These are phyloP conservation scores for Ormyrus pomaceus DNA, from an alignment of 2,888 invertebrate species.

Conservation along the genomic window DNA sequence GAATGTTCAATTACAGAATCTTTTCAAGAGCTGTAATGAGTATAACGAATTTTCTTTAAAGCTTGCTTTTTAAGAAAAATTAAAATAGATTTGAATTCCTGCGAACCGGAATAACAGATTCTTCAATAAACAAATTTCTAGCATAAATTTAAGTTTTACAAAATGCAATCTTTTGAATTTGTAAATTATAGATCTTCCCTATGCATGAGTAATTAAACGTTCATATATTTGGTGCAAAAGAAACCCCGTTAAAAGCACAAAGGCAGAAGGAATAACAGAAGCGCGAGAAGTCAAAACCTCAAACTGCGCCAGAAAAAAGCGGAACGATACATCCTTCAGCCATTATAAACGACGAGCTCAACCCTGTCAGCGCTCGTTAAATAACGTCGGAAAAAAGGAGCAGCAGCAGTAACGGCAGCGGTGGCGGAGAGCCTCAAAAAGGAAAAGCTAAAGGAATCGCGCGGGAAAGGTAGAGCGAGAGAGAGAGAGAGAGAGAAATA, in stretches of 20 bases:
- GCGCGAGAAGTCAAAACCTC: slow-evolving; percentile 10
- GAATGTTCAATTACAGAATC: too few species aligned
- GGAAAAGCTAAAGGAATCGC: background rate
- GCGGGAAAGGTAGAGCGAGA: background rate
- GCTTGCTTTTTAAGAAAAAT: too few species aligned
- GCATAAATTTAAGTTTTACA: too few species aligned
- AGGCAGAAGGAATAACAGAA: background rate
- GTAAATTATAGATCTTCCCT: too few species aligned
- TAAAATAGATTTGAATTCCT: too few species aligned
- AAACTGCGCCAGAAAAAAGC: background rate
- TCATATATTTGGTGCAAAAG: background rate
- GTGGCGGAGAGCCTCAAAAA: background rate
- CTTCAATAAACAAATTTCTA: too few species aligned
- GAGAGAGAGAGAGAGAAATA: slow-evolving; percentile 12
- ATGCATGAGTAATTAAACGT: too few species aligned
- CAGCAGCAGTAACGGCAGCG: background rate
- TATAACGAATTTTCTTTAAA: too few species aligned
- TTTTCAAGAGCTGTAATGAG: too few species aligned
- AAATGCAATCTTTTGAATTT: too few species aligned
- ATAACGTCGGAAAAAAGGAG: slow-evolving; percentile 18
- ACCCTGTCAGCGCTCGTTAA: slow-evolving; percentile 40
- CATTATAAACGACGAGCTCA: slow-evolving; percentile 19
- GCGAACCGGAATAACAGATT: too few species aligned
- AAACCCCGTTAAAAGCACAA: background rate
- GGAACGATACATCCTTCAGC: slow-evolving; percentile 6